Percentiles rank a stretch among this genome's conserved stretches.
These are phyloP conservation scores for Beris chalybata DNA, from an alignment of 2,888 invertebrate species.

Conservation along the genomic window DNA sequence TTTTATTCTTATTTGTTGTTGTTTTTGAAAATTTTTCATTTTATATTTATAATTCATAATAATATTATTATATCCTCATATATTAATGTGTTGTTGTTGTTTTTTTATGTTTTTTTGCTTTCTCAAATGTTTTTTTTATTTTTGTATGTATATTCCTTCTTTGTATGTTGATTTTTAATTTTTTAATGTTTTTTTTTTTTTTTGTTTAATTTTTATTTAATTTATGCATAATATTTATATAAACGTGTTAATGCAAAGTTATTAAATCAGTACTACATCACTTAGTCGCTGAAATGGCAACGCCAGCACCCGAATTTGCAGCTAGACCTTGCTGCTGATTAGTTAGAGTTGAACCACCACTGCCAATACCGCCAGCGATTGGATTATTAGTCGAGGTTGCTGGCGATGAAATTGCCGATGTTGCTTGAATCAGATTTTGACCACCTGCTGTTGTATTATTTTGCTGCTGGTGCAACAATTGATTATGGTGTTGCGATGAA, in stretches of 20 bases:
- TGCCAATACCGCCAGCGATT: constrained; percentile 44
- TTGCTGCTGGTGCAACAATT: constrained; percentile 23
- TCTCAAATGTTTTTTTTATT: background rate
- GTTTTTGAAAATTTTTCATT: background rate
- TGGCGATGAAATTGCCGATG: constrained; percentile 43
- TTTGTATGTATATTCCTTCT: constrained; percentile 22
- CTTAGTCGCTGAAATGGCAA: constrained; percentile 45
- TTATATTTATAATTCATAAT: background rate
- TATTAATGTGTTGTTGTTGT: background rate
- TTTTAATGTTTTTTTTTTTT: constrained; percentile 27
- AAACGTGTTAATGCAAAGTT: constrained; percentile 39
- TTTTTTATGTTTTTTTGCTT: background rate
- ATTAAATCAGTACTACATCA: constrained; percentile 47
- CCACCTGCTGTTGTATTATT: constrained; percentile 18
- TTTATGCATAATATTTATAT: constrained; percentile 32
- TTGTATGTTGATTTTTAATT: constrained; percentile 25
- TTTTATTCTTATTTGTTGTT: background rate
- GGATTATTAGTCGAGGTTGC: constrained; percentile 30
- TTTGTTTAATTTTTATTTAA: constrained; percentile 20
- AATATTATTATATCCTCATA: background rate
- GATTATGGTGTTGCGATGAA: constrained; percentile 20
- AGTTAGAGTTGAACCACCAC: constrained; percentile 49
- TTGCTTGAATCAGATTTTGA: constrained; percentile 8
- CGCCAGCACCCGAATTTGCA: constrained; percentile 44
- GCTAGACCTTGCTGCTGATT: constrained; percentile 40